phyloP scores from a whole-genome alignment of 2,888 invertebrate genomes.

The Tenthredo livida region DNA sequence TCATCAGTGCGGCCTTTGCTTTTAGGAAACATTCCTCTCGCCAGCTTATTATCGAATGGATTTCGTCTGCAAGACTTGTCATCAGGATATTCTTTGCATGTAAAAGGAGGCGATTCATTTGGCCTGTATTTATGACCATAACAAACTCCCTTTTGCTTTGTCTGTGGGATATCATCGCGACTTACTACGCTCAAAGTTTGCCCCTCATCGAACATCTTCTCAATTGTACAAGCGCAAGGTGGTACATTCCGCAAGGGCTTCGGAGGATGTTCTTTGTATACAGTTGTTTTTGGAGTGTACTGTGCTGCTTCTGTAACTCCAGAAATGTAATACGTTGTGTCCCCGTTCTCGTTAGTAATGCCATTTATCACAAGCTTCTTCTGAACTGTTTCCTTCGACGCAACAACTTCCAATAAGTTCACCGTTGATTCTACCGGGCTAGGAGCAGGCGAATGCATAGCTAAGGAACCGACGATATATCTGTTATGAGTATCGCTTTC shows the following conservation, averaged over 20 bases:
- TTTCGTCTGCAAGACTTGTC: constrained; percentile 60
- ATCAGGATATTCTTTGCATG: constrained; percentile 63
- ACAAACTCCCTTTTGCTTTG: constrained; percentile 62
- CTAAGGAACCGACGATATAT: constrained; percentile 67
- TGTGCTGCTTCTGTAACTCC: constrained; percentile 63
- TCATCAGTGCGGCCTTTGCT: constrained; percentile 29
- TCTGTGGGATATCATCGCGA: constrained; percentile 65
- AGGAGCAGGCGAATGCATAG: constrained; percentile 68
- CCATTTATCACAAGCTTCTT: constrained; percentile 64
- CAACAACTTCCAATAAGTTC: constrained; percentile 63
- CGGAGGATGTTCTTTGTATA: constrained; percentile 54
- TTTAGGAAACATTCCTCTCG: constrained; percentile 49
- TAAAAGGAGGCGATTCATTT: constrained; percentile 58
- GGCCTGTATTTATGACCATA: constrained; percentile 68
- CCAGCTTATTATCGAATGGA: constrained; percentile 61
- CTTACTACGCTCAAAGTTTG: constrained; percentile 53
- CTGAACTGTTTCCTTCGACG: constrained; percentile 64
- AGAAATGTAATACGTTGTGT: constrained; percentile 62
- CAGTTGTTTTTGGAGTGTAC: constrained; percentile 60
- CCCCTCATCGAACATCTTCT: constrained; percentile 62
- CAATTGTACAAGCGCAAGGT: constrained; percentile 68
- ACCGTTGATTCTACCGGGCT: constrained; percentile 63
- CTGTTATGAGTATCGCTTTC: constrained; percentile 64
- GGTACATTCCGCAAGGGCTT: constrained; percentile 65
- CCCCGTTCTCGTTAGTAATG: constrained; percentile 61